phyloP scores from a whole-genome alignment of 2,113 vertebrate genomes.

The Coregonus clupeaformis region DNA sequence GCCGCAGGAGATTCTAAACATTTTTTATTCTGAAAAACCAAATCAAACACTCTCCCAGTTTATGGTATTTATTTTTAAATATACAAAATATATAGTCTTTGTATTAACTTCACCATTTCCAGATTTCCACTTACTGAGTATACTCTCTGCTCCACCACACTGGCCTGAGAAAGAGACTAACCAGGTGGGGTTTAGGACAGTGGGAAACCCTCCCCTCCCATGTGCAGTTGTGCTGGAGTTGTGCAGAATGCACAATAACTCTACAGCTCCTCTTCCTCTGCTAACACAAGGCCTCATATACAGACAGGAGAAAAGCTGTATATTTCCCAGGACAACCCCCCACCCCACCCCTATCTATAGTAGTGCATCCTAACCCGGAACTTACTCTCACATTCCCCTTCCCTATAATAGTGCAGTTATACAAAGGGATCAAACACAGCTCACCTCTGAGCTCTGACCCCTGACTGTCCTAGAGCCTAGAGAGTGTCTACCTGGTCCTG shows the following conservation, averaged over 20 bases:
- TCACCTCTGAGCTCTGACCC: no score
- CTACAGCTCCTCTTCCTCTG: neutral
- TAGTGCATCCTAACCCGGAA: neutral
- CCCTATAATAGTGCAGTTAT: neutral
- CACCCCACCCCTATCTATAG: neutral
- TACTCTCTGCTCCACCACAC: neutral
- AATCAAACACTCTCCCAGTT: neutral
- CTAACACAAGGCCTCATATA: constrained; percentile 5
- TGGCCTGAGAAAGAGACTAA: neutral
- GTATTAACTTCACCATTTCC: neutral
- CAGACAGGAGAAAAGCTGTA: constrained; percentile 8
- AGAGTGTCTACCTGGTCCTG: neutral
- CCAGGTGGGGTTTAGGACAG: neutral
- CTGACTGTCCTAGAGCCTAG: no score
- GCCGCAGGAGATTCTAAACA: neutral
- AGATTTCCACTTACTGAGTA: neutral
- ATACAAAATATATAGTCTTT: neutral
- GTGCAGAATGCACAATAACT: no score
- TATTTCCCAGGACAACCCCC: constrained; percentile 16
- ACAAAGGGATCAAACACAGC: no score
- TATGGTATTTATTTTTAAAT: neutral
- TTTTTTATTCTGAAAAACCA: neutral
- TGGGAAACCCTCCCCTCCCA: neutral
- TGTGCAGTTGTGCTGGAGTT: neutral
- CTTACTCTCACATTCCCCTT: neutral